Evolutionary conservation across 2,113 vertebrate genomes (phyloP), one percentile per base, ranked within the genome.

Genomic region (Sterna hirundo): DNA sequence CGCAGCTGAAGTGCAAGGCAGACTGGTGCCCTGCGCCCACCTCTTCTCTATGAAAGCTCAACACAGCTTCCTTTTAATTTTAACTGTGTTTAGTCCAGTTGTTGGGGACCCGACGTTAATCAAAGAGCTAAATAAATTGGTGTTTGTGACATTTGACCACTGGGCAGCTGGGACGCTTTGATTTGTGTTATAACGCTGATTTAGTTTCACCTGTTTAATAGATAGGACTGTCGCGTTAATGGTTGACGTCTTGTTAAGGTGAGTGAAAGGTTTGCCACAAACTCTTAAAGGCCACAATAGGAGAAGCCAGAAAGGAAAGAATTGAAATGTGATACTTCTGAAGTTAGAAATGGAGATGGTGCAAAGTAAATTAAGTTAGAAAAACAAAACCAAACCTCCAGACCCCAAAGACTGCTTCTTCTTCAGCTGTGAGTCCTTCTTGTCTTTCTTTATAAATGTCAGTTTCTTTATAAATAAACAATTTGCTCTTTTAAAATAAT

Each of bases 401-500:
- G 40, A 38, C 13, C 10, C 21, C 15, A 36, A 55, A 78, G 9
- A 74, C n/a, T 58, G 30, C 26, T 55, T 1, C 65, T 85, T 36
- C n/a, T 60, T 91, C 38, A 58, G 9, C 44, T 54, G 36, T 21
- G 20, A 80, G 23, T 71, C 38, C 36, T 64, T 40, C 62, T 51
- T 86, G 40, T 44, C 58, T 84, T 25, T 74, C 61, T 75, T 58
- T 82, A n/a, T 60, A 76, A 82, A 72, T 62, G 42, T 58, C 71
- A 58, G 38, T 26, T 74, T 54, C 54, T 75, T 52, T 65, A 70
- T 70, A 90, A 87, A 65, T 58, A 79, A 94, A 55, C 42, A 69
- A 20, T 74, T 84, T 93, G 8, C n/a, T 60, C 38, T 83, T 89
- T 72, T 65, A n/a, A 87, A 87, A 61, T 84, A 88, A 80, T 90